Evolutionary conservation across 2,888 invertebrate species (phyloP).

Genomic region (Molanna angustata): DNA sequence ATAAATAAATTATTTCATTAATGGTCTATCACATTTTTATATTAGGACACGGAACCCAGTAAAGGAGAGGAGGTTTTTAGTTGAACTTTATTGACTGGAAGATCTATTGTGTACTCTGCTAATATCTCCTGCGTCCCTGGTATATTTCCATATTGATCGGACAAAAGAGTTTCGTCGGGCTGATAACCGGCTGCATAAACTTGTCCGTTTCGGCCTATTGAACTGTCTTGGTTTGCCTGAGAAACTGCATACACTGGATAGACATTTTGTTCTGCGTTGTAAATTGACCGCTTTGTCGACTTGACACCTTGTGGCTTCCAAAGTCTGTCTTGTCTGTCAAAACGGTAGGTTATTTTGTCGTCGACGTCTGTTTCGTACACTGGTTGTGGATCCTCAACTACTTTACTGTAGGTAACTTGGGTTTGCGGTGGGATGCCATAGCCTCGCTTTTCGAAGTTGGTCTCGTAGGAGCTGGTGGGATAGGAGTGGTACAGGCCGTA

Average conservation of each 20-base stretch:
- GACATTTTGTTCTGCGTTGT: constrained; percentile 18
- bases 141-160: no score
- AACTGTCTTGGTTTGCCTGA: constrained; percentile 10
- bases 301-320: constrained; percentile 29
- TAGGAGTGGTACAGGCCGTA: constrained; percentile 71
- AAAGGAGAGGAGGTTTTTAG: constrained; percentile 20
- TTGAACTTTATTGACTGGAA: constrained; percentile 43
- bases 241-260: constrained; percentile 31
- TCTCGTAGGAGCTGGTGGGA: constrained; percentile 43
- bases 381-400: constrained; percentile 3
- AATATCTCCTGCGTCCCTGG: constrained; percentile 51
- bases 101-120: constrained; percentile 49
- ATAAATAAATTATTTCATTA: constrained; percentile 1
- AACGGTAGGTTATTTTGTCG: constrained; percentile 41
- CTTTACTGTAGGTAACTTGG: constrained; percentile 26
- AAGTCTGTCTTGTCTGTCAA: constrained; percentile 23
- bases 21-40: background rate
- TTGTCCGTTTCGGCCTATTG: constrained; percentile 9
- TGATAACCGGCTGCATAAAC: constrained; percentile 9
- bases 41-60: no score
- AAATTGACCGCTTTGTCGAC: constrained; percentile 16
- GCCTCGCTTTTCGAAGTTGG: constrained; percentile 47
- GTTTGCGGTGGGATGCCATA: constrained; percentile 40
- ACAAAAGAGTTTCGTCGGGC: no score
- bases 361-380: constrained; percentile 31